Percentiles rank a stretch among this genome's conserved stretches.
These are phyloP conservation scores for Istiophorus platypterus DNA, from an alignment of 2,113 vertebrate genomes.

Conservation along the genomic window DNA sequence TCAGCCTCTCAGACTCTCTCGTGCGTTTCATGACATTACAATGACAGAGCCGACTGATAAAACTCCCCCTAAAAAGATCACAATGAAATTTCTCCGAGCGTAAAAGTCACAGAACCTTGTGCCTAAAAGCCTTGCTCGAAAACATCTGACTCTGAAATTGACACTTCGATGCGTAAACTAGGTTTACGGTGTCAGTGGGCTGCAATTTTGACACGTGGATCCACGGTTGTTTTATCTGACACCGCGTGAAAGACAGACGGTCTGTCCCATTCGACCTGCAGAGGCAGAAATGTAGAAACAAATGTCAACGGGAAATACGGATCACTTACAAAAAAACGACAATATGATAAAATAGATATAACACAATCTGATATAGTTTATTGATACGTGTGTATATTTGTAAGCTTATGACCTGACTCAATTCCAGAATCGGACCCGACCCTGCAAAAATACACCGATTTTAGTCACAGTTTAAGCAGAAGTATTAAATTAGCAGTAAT, in stretches of 20 bases:
- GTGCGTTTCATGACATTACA: not conserved
- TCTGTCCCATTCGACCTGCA: not conserved
- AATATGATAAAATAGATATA: not conserved
- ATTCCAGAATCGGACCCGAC: too few species aligned
- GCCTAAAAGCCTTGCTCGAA: not conserved
- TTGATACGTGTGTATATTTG: too few species aligned
- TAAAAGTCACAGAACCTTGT: slow-evolving; percentile 3
- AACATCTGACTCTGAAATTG: slow-evolving; percentile 11
- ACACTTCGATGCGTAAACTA: slow-evolving; percentile 35
- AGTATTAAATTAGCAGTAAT: not conserved
- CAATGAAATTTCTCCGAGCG: not conserved
- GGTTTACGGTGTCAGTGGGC: slow-evolving; percentile 33
- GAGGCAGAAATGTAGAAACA: not conserved
- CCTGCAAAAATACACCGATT: too few species aligned
- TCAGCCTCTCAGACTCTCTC: not conserved
- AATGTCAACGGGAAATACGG: not conserved
- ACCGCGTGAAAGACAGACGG: slow-evolving; percentile 33
- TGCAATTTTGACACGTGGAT: slow-evolving; percentile 18
- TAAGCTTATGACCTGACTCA: too few species aligned
- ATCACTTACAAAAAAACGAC: not conserved
- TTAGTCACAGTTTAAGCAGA: not conserved
- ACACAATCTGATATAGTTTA: not conserved
- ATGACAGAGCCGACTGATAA: not conserved
- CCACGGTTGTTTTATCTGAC: slow-evolving; percentile 27
- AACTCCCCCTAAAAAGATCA: not conserved